These are phyloP conservation scores for Rhyzopertha dominica DNA, from an alignment of 1,140 invertebrate genomes.

Conservation along the genomic window DNA sequence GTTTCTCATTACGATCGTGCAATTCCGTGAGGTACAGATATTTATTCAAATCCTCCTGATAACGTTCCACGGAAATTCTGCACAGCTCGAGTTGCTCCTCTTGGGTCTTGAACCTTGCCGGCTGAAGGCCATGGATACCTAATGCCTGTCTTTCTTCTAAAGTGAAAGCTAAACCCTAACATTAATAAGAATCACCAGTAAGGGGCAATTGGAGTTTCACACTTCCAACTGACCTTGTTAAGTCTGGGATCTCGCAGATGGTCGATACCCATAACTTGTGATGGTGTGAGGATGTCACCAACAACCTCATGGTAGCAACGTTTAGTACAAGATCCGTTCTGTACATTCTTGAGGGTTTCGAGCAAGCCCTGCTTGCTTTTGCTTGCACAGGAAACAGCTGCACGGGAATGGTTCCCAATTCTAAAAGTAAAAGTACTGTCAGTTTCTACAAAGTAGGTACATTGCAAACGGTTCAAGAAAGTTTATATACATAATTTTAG, in stretches of 20 bases:
- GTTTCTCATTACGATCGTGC: slow-evolving; percentile 80
- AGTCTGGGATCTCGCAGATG: slow-evolving; percentile 75
- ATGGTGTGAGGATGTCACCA: slow-evolving; percentile 59
- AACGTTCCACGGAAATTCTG: slow-evolving; percentile 79
- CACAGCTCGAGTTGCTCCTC: slow-evolving; percentile 88
- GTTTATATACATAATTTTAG: no score
- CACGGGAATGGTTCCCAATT: no score
- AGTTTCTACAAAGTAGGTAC: no score
- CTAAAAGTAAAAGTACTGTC: no score
- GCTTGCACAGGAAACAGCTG: no score
- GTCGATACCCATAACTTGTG: slow-evolving; percentile 72
- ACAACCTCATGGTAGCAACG: slow-evolving; percentile 31
- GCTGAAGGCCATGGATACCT: slow-evolving; percentile 89
- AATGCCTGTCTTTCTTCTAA: slow-evolving; percentile 85
- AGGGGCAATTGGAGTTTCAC: not conserved
- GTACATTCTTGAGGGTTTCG: no score
- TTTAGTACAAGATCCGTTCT: no score
- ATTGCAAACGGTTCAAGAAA: no score
- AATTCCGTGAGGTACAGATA: slow-evolving; percentile 81
- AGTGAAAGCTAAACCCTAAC: slow-evolving; percentile 85
- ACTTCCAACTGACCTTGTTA: slow-evolving; percentile 65
- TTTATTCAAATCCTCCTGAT: slow-evolving; percentile 84
- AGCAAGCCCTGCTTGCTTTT: no score
- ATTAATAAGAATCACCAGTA: slow-evolving; percentile 9
- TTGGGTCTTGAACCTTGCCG: slow-evolving; percentile 87